phyloP scores from a whole-genome alignment of 2,797 vertebrate species.

The Lacerta agilis region DNA sequence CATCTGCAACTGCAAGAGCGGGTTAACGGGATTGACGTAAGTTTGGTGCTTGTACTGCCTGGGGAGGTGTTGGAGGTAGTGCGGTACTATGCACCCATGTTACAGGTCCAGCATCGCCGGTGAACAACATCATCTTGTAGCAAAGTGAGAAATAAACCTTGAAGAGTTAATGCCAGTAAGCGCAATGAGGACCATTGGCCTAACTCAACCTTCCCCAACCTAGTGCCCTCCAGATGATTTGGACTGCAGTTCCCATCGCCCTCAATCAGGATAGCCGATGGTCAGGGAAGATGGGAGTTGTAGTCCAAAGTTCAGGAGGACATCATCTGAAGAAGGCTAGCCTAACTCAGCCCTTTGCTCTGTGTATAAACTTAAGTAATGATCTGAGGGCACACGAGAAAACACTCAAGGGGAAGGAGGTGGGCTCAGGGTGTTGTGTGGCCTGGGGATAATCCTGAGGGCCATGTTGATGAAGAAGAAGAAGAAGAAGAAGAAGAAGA shows the following conservation, averaged over 20 bases:
- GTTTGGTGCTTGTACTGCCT: conserved; percentile 64
- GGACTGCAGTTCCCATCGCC: not conserved
- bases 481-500: no score
- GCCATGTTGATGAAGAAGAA: no score
- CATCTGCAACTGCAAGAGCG: conserved; percentile 92
- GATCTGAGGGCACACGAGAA: not conserved
- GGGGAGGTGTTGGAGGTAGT: not conserved
- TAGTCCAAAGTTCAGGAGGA: not conserved
- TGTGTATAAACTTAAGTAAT: not conserved
- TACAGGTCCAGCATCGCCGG: not conserved
- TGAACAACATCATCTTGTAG: no score
- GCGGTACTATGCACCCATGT: not conserved
- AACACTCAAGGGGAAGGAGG: no score
- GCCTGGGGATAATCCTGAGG: no score
- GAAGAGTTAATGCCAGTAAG: no score
- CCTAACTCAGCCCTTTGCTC: no score
- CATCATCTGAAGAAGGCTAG: not conserved
- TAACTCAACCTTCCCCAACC: not conserved
- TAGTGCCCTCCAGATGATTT: not conserved
- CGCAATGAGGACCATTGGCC: no score
- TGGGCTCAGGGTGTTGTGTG: no score
- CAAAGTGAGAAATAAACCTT: not conserved
- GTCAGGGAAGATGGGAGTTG: not conserved
- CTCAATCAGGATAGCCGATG: not conserved
- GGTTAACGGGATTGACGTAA: conserved; percentile 93